Evolutionary conservation across 2,888 invertebrate genomes (phyloP), one percentile per base, ranked within the genome.

Genomic region (Tyria jacobaeae): DNA sequence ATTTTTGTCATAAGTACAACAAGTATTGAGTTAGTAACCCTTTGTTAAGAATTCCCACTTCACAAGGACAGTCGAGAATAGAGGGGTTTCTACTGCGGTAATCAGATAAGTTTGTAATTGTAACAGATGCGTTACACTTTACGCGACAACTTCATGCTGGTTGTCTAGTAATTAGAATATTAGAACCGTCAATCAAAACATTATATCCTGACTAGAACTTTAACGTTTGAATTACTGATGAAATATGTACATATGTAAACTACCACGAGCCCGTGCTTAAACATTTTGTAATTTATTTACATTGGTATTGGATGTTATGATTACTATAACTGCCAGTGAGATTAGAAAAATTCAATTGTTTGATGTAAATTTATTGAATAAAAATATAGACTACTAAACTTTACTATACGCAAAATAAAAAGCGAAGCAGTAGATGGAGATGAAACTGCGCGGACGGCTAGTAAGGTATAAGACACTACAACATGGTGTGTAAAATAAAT

Each of bases 71-170:
- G 75, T 72, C 74, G 66, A 73, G 74, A 77, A 31, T 24, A 54
- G 54, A 27, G 75, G n/a, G n/a, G 70, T 76, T 79, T 79, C 80
- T 84, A 84, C 83, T 84, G 85, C 78, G 76, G 83, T 89, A 89
- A 89, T 89, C 87, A 88, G 82, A 86, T 85, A 89, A 89, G 77
- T 89, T 89, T 72, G 79, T 71, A 78, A 80, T 83, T 83, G 77
- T 82, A 83, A 21, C 81, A 78, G 79, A 79, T 76, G 80, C 64
- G 68, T 51, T 66, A 68, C 60, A 66, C 34, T 73, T 73, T 81
- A 75, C 76, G 64, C 39, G 75, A 75, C 76, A 68, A 76, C 80
- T 81, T 73, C 66, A 72, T 72, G 60, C 60, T 69, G 60, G 70
- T 72, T 70, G 62, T 57, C 53, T 64, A 63, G 69, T 71, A 75